Percentiles rank a stretch among this genome's conserved stretches.
phyloP scores from a whole-genome alignment of 2,797 vertebrate genomes.

The Mormyrus hasselquistii region DNA sequence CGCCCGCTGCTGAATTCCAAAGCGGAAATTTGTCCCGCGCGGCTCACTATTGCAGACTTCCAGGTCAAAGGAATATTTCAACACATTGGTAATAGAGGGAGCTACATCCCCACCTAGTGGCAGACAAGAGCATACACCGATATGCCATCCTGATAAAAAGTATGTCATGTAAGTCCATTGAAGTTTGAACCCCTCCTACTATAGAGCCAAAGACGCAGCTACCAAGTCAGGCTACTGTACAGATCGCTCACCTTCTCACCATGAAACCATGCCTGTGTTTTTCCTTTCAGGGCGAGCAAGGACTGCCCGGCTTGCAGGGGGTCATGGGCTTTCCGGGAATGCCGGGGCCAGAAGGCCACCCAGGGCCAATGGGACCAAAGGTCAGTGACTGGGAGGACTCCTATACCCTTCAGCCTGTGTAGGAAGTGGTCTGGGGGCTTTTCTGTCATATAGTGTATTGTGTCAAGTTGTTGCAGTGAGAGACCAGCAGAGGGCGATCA shows the following conservation, averaged over 20 bases:
- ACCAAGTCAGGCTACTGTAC: background rate
- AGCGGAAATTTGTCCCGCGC: background rate
- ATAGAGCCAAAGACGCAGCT: background rate
- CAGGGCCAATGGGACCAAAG: slow-evolving; percentile 79
- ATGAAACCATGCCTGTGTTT: background rate
- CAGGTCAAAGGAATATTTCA: background rate
- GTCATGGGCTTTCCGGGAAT: slow-evolving; percentile 92
- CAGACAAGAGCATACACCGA: background rate
- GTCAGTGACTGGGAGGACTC: slow-evolving; percentile 47
- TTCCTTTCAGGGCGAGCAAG: slow-evolving; percentile 76
- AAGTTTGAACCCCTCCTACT: background rate
- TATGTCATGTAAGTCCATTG: background rate
- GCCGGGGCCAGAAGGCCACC: slow-evolving; percentile 86
- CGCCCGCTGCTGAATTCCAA: background rate
- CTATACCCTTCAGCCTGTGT: background rate
- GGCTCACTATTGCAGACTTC: background rate
- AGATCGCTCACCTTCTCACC: background rate
- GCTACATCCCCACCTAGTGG: slow-evolving; percentile 43
- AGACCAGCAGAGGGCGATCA: background rate
- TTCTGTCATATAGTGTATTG: background rate
- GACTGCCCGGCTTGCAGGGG: slow-evolving; percentile 82
- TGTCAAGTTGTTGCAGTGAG: background rate
- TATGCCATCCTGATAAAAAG: background rate
- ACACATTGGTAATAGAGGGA: background rate
- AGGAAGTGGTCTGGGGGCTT: background rate